Base-by-base conservation (phyloP, 2,888 invertebrate species). In the Rhagium mordax region DNA sequence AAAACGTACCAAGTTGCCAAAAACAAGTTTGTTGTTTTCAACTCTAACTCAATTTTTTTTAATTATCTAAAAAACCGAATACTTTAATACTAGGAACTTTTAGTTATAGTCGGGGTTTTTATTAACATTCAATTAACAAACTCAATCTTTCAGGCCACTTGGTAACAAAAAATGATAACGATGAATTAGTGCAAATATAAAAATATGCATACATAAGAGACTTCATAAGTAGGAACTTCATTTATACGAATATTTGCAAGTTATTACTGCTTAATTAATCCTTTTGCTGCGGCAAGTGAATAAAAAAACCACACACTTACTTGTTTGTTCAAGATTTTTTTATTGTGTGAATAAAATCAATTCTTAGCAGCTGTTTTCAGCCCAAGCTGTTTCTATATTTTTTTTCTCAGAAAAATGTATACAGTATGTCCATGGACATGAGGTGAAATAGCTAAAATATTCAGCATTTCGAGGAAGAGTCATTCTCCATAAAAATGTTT, bases 71-170 rank as follows among this genome's bases (percentile, higher is more conserved):
- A 27, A 55, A 20, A 55, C 3, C 3, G 1, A 6, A n/a, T 57
- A 3, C 18, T 27, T 57, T 57, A 57, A 57, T 15, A n/a, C 27
- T 15, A 57, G 55, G 55, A 57, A 57, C 55, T 6, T 57, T 57
- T 57, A 4, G 16, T 29, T 15, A 57, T 29, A 27, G n/a, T 16
- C 57, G n/a, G n/a, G 41, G 5, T 41, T 57, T n/a, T 8, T 15
- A 57, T 8, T 57, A 57, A 57, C 8, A n/a, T 15, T 57, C 24
- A 57, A 24, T 5, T 0, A n/a, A 27, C 16, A 29, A 29, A 55
- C 3, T 55, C 15, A 20, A 20, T 59, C 10, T 59, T 29, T 59
- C 59, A 59, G 59, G 59, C 59, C 59, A 7, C 59, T 59, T 16
- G 59, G 59, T 59, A 59, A 33, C 18, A n/a, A 20, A 41, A 16